phyloP scores from a whole-genome alignment of 1,140 invertebrate genomes.

The Drosophila miranda region DNA sequence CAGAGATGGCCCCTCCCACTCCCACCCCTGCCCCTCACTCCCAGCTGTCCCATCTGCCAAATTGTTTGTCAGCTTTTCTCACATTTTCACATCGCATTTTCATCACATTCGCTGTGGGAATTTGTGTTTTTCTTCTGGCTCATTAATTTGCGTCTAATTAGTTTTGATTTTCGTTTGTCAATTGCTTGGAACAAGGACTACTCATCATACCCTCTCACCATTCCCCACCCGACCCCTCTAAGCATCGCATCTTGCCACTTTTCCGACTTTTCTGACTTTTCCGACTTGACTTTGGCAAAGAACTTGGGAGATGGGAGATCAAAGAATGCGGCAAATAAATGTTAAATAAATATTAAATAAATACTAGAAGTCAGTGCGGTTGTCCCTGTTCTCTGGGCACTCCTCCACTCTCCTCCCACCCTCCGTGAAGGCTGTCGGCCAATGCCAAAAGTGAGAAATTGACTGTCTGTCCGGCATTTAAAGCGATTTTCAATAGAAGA shows the following conservation, averaged over 20 bases:
- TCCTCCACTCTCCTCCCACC: not conserved
- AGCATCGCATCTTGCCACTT: conserved; percentile 26
- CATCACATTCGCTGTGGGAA: conserved; percentile 55
- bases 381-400: not conserved
- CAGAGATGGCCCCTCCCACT: too few species aligned
- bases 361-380: conserved; percentile 25
- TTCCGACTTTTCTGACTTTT: conserved; percentile 31
- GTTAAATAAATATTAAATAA: conserved; percentile 54
- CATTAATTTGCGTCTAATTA: conserved; percentile 78
- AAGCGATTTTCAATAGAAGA: conserved; percentile 63
- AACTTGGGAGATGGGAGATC: conserved; percentile 71
- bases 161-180: conserved; percentile 69
- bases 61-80: conserved; percentile 74
- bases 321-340: conserved; percentile 64
- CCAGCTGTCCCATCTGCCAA: conserved; percentile 64
- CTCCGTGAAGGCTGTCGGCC: conserved; percentile 59
- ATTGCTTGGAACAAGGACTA: conserved; percentile 47
- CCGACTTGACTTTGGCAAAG: conserved; percentile 79
- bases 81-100: conserved; percentile 75
- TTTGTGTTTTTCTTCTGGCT: conserved; percentile 33
- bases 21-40: not conserved
- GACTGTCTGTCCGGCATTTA: conserved; percentile 58
- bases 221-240: not conserved
- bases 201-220: not conserved
- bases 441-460: conserved; percentile 55